Conservation (phyloP, 2,113 vertebrate genomes). For the Porphyrio hochstetteri region DNA sequence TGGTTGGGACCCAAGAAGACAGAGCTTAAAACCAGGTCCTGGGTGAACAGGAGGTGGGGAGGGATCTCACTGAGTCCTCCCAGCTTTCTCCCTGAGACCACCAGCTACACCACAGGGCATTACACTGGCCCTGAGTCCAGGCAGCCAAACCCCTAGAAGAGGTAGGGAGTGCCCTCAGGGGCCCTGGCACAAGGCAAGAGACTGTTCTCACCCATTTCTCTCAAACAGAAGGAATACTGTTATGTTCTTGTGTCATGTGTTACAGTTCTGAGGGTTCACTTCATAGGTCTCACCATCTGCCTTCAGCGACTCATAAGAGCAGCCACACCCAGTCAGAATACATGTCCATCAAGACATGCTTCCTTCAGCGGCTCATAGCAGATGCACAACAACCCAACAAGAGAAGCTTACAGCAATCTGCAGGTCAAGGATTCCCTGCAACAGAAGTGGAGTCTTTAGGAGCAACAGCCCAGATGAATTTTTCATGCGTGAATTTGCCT, state of each 20-base stretch:
- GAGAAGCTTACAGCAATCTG: background rate
- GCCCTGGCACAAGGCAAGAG: background rate
- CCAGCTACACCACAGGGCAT: background rate
- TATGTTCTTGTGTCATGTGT: background rate
- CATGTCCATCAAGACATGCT: background rate
- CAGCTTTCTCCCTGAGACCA: background rate
- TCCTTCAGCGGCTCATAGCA: background rate
- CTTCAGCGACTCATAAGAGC: background rate
- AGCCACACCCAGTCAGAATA: accelerated
- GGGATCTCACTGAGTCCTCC: background rate
- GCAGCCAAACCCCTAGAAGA: background rate
- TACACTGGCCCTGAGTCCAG: background rate
- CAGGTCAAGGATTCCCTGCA: background rate
- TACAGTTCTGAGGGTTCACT: background rate
- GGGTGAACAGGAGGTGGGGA: background rate
- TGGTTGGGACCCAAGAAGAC: background rate
- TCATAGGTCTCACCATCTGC: background rate
- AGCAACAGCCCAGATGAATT: background rate
- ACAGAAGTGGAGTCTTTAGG: background rate
- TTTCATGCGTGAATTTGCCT: background rate
- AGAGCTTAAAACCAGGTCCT: background rate
- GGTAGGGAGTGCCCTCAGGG: background rate
- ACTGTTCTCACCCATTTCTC: background rate
- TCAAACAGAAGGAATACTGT: background rate
- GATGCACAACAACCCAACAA: background rate